Base-by-base conservation (phyloP, 2,888 invertebrate species). In the Chaetoderma sp. region DNA sequence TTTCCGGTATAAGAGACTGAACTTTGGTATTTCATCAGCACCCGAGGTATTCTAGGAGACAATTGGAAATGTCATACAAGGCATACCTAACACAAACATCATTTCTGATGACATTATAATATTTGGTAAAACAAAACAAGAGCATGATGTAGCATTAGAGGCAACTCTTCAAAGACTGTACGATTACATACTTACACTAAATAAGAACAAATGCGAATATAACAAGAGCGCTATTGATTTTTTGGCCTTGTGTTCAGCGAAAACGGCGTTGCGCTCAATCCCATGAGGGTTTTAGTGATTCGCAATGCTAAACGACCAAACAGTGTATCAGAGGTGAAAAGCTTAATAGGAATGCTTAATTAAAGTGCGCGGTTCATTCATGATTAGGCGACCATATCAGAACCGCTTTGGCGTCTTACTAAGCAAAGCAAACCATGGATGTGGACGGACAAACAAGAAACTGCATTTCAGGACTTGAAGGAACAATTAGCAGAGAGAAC, bases 311-410 rank as follows among this genome's bases (percentile, higher is more conserved):
- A 30, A 45, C 32, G 30, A n/a, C 74, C 77, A 39, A 36, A 27
- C 8, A 76, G 63, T 18, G 67, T 68, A n/a, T 42, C 67, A 8
- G 78, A 77, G 60, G 47, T 76, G 1, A 32, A 62, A 10, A 69
- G 68, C 47, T 67, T 78, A 27, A 58, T 74, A 2, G 78, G 73
- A 10, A 72, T 76, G 72, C 65, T 66, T 5, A 73, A 71, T 39
- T 76, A 75, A 52, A 56, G 62, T 39, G 62, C 72, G 3, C 45
- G 68, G 36, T 78, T 78, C 36, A 79, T 78, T 10, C 62, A 59
- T 21, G 39, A 71, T 27, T 73, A 68, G 44, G 63, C 74, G 10
- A 65, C 70, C 23, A 50, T 70, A 6, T 57, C 68, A 6, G 73
- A 64, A 49, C 77, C 78, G 1, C 57, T 78, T 8, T 59, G 74